Conservation (phyloP, 2,113 vertebrate species). For the Phocoena sinus region DNA sequence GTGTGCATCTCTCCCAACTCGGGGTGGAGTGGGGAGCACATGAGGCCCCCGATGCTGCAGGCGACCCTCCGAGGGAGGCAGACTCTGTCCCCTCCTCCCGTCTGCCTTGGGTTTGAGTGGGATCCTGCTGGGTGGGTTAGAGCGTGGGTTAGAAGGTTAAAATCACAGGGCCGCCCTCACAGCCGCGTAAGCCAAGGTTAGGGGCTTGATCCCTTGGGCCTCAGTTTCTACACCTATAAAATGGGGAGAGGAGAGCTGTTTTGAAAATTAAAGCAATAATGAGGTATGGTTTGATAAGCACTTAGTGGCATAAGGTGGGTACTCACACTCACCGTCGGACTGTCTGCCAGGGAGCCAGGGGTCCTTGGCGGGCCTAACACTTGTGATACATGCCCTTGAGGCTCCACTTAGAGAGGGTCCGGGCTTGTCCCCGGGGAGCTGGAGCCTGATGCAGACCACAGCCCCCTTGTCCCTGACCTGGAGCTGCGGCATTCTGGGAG, state of each 20-base stretch:
- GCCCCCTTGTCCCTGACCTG: not conserved
- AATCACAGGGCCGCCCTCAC: not conserved
- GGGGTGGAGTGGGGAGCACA: not conserved
- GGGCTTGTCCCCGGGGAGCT: not conserved
- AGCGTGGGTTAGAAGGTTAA: not conserved
- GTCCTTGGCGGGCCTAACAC: accelerated
- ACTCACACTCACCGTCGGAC: accelerated
- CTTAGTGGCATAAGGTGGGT: accelerated
- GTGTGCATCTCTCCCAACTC: not conserved
- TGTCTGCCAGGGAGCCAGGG: not conserved
- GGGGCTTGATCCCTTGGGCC: not conserved
- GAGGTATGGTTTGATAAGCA: accelerated
- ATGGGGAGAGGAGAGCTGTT: not conserved
- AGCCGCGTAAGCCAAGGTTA: accelerated
- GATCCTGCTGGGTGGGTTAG: not conserved
- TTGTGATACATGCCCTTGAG: not conserved
- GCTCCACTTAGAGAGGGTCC: not conserved
- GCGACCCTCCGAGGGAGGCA: not conserved
- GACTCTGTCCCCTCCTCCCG: not conserved
- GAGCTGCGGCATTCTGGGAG: accelerated
- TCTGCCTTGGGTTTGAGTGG: not conserved
- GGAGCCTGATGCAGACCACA: not conserved
- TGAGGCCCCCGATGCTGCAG: accelerated
- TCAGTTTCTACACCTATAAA: not conserved
- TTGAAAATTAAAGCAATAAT: accelerated